Evolutionary conservation across 1,140 invertebrate genomes (phyloP).

Genomic region (Drosophila suzukii): DNA sequence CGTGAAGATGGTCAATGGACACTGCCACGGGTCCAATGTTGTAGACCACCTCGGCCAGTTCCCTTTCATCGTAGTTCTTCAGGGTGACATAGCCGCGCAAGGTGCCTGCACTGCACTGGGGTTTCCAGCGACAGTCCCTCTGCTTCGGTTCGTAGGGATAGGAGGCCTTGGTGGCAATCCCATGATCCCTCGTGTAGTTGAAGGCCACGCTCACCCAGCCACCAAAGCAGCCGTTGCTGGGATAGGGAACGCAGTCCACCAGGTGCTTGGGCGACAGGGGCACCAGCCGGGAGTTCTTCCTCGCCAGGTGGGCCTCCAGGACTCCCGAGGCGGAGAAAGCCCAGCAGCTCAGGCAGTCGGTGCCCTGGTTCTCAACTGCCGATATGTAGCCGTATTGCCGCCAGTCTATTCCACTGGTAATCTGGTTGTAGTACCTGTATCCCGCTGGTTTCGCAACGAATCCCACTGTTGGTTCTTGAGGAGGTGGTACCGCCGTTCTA

Average conservation of each 20-base stretch:
- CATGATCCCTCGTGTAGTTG: slow-evolving; percentile 90
- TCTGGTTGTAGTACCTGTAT: slow-evolving; percentile 7
- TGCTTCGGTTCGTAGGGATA: slow-evolving; percentile 90
- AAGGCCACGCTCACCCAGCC: slow-evolving; percentile 91
- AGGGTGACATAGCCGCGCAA: slow-evolving; percentile 85
- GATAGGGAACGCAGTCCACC: slow-evolving; percentile 92
- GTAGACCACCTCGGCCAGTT: slow-evolving; percentile 89
- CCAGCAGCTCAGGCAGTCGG: slow-evolving; percentile 90
- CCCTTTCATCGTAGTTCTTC: slow-evolving; percentile 87
- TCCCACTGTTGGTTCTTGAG: background rate
- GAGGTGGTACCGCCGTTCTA: background rate
- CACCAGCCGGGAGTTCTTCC: slow-evolving; percentile 87
- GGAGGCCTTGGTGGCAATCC: slow-evolving; percentile 89
- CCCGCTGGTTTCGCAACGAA: background rate
- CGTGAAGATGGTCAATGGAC: background rate
- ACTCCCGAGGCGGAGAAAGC: slow-evolving; percentile 87
- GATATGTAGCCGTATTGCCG: background rate
- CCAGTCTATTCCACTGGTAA: slow-evolving; percentile 1
- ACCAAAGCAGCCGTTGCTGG: slow-evolving; percentile 94
- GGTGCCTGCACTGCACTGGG: slow-evolving; percentile 1
- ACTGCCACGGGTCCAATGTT: slow-evolving; percentile 84
- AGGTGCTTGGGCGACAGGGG: slow-evolving; percentile 96
- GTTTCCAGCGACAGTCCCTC: slow-evolving; percentile 78
- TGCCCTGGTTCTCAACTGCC: slow-evolving; percentile 88
- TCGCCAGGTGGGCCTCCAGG: slow-evolving; percentile 89